Conservation (phyloP, 1,140 invertebrate species). For the Zophobas morio region DNA sequence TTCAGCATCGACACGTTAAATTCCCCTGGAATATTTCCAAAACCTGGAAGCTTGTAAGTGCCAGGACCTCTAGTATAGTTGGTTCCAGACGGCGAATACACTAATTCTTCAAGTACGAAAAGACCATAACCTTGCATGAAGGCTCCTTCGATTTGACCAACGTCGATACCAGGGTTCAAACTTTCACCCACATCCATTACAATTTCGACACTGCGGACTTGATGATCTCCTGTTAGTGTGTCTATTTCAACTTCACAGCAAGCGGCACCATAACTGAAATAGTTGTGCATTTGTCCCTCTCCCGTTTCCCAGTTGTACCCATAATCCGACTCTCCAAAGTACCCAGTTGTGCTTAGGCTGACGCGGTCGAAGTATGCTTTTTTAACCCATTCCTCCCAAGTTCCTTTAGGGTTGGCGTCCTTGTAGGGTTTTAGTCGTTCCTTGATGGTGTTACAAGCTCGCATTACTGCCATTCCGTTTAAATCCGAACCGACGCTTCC, state of each 20-base stretch:
- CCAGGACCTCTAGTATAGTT: slow-evolving; percentile 89
- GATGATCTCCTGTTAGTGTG: slow-evolving; percentile 90
- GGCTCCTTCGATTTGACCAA: slow-evolving; percentile 95
- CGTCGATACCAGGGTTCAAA: slow-evolving; percentile 95
- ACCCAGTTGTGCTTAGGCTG: slow-evolving; percentile 89
- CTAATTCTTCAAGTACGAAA: slow-evolving; percentile 91
- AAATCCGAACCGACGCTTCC: slow-evolving; percentile 93
- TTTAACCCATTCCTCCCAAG: slow-evolving; percentile 89
- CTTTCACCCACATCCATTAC: slow-evolving; percentile 95
- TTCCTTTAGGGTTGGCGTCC: slow-evolving; percentile 82
- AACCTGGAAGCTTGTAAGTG: slow-evolving; percentile 93
- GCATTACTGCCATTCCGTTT: slow-evolving; percentile 94
- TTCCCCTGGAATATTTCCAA: slow-evolving; percentile 89
- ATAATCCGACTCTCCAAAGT: slow-evolving; percentile 86
- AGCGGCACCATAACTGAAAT: slow-evolving; percentile 86
- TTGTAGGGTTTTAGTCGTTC: slow-evolving; percentile 85
- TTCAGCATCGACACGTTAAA: slow-evolving; percentile 95
- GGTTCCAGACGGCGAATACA: slow-evolving; percentile 87
- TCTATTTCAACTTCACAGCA: slow-evolving; percentile 90
- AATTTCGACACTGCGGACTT: slow-evolving; percentile 90
- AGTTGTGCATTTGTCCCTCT: slow-evolving; percentile 82
- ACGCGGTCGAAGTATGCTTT: slow-evolving; percentile 87
- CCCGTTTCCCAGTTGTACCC: slow-evolving; percentile 83
- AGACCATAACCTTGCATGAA: slow-evolving; percentile 95
- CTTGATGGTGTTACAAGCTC: slow-evolving; percentile 86